Evolutionary conservation across 2,888 invertebrate genomes (phyloP).

Genomic region (Drosophila neonasuta): DNA sequence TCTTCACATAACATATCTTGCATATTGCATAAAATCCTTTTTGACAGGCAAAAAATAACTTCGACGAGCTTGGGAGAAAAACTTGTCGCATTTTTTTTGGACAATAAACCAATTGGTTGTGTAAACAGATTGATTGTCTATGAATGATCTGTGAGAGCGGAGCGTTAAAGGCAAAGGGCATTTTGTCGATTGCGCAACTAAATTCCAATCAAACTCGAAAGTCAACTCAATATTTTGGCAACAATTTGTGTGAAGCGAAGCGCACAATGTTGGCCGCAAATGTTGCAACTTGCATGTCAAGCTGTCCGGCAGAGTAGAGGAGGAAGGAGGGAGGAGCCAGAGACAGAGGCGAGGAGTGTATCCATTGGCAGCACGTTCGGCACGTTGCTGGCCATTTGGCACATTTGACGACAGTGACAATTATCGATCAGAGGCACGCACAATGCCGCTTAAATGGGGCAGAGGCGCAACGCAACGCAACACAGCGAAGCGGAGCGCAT

Average conservation of each 20-base stretch:
- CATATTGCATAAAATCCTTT: neutral
- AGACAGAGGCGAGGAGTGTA: neutral
- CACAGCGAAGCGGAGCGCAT: conserved; percentile 13
- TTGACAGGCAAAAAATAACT: neutral
- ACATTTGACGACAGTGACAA: conserved; percentile 66
- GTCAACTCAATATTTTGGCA: conserved; percentile 58
- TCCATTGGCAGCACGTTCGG: conserved; percentile 40
- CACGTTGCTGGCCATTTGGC: conserved; percentile 54
- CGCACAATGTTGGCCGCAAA: conserved; percentile 49
- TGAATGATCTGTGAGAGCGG: conserved; percentile 13
- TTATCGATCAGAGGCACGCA: conserved; percentile 72
- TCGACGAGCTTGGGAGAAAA: neutral
- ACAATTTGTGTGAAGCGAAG: conserved; percentile 51
- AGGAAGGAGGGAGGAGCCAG: neutral
- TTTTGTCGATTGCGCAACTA: conserved; percentile 32
- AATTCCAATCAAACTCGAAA: conserved; percentile 52
- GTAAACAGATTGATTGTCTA: conserved; percentile 13
- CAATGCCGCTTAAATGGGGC: conserved; percentile 70
- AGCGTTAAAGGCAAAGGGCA: conserved; percentile 4
- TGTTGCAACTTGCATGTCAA: conserved; percentile 31
- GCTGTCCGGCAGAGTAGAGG: neutral
- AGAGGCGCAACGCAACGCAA: conserved; percentile 13
- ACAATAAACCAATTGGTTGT: conserved; percentile 2
- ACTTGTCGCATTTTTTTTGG: neutral
- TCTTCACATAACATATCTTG: neutral